phyloP scores from a whole-genome alignment of 30 jellyfish, hydroid and myxozoan genomes.

The Mastigias papua region DNA sequence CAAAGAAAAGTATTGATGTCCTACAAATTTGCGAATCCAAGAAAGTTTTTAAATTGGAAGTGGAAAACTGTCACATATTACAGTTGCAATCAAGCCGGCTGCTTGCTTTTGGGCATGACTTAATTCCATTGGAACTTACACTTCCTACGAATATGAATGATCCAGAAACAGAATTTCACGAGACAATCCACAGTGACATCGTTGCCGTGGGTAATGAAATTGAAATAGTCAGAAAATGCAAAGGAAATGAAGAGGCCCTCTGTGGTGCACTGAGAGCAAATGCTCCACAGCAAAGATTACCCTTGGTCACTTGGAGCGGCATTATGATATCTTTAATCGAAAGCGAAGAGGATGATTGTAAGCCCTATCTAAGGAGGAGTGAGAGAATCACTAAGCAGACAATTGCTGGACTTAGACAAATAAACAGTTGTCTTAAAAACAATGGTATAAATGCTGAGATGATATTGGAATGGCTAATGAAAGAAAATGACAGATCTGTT shows the following conservation, averaged over 20 bases:
- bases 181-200: background rate
- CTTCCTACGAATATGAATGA: background rate
- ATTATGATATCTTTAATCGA: too few relatives aligned
- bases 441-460: background rate
- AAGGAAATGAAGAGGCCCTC: too few relatives aligned
- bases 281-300: background rate
- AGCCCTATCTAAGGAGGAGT: too few relatives aligned
- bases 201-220: background rate
- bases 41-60: background rate
- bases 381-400: too few relatives aligned
- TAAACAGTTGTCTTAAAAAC: too few relatives aligned
- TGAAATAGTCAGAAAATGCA: background rate
- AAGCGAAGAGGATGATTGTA: too few relatives aligned
- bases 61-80: background rate
- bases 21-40: background rate
- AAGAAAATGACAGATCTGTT: background rate
- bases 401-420: background rate
- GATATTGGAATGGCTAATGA: background rate
- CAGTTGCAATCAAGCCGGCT: background rate
- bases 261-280: too few relatives aligned
- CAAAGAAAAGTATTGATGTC: background rate
- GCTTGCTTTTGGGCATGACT: background rate
- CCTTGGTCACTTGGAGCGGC: too few relatives aligned
- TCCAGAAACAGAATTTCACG: background rate
- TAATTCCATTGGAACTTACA: background rate